A percentile compares a stretch with the other conserved stretches of the same genome.
Conservation (phyloP, 2,888 invertebrate genomes). For the Andrena fulva region DNA sequence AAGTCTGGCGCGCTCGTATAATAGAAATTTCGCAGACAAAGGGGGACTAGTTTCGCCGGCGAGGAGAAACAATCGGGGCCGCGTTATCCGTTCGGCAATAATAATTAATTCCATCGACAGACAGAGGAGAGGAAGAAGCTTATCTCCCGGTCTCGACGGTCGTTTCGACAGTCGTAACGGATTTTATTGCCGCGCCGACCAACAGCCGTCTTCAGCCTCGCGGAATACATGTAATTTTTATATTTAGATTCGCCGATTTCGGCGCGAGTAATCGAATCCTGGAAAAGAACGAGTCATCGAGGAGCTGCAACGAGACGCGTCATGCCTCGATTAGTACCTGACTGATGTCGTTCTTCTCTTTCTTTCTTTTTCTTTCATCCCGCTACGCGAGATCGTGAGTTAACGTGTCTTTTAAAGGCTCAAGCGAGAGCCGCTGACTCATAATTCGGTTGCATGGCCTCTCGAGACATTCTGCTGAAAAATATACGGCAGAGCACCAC, state of each 20-base stretch:
- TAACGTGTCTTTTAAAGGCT: slow-evolving; percentile 44
- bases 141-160: slow-evolving; percentile 43
- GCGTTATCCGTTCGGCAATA: slow-evolving; percentile 29
- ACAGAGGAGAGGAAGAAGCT: slow-evolving; percentile 15
- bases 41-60: slow-evolving; percentile 47
- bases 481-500: slow-evolving; percentile 22
- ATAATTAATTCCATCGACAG: slow-evolving; percentile 53
- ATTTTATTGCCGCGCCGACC: slow-evolving; percentile 29
- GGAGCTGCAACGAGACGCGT: slow-evolving; percentile 41
- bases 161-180: slow-evolving; percentile 24
- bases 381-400: slow-evolving; percentile 8
- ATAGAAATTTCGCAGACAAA: slow-evolving; percentile 58
- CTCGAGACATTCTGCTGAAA: slow-evolving; percentile 24
- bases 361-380: slow-evolving; percentile 1
- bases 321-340: slow-evolving; percentile 49
- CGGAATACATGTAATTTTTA: slow-evolving; percentile 66
- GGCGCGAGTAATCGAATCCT: slow-evolving; percentile 54
- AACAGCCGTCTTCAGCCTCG: slow-evolving; percentile 22
- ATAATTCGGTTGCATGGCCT: slow-evolving; percentile 22
- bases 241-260: slow-evolving; percentile 61
- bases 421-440: slow-evolving; percentile 34
- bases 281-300: slow-evolving; percentile 60
- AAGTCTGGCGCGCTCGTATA: slow-evolving; percentile 27
- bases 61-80: slow-evolving; percentile 23
- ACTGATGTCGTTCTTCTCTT: not conserved